Evolutionary conservation across 2,797 vertebrate species (phyloP).

Genomic region (Acanthurus lineatus): DNA sequence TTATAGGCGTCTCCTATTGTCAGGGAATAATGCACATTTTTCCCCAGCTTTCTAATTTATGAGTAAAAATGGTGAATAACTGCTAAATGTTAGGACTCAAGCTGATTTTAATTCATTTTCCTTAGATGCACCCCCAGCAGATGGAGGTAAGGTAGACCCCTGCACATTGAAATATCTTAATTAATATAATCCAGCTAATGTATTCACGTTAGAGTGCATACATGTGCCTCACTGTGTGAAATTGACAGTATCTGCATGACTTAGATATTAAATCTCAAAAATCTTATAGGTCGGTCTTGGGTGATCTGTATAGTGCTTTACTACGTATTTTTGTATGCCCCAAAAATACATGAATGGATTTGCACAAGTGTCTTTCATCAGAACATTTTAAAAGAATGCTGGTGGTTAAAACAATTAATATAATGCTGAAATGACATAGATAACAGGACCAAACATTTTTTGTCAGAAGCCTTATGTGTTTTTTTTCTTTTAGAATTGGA

Average conservation of each 20-base stretch:
- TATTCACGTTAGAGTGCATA: slow-evolving; percentile 73
- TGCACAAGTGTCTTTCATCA: slow-evolving; percentile 8
- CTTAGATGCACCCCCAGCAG: slow-evolving; percentile 62
- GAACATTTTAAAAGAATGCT: slow-evolving; percentile 6
- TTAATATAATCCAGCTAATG: slow-evolving; percentile 54
- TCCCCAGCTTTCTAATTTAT: slow-evolving; percentile 7
- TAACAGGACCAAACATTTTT: slow-evolving; percentile 20
- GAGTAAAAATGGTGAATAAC: slow-evolving; percentile 5
- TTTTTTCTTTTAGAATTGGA: not conserved
- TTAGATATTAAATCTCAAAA: not conserved
- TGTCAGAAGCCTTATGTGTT: slow-evolving; percentile 4
- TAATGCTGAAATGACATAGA: slow-evolving; percentile 18
- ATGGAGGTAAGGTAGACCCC: slow-evolving; percentile 76
- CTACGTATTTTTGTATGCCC: slow-evolving; percentile 20
- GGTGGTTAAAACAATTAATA: not conserved
- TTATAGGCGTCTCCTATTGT: slow-evolving; percentile 37
- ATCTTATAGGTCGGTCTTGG: slow-evolving; percentile 12
- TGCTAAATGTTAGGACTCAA: not conserved
- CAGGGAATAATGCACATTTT: slow-evolving; percentile 22
- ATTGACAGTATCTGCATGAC: slow-evolving; percentile 49
- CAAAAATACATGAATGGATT: slow-evolving; percentile 19
- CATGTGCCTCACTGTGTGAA: slow-evolving; percentile 61
- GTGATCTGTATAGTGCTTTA: not conserved
- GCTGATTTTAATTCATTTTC: slow-evolving; percentile 60
- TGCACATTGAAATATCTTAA: slow-evolving; percentile 14